These are phyloP conservation scores for Calcarius ornatus DNA, from an alignment of 2,113 vertebrate species.

Conservation along the genomic window DNA sequence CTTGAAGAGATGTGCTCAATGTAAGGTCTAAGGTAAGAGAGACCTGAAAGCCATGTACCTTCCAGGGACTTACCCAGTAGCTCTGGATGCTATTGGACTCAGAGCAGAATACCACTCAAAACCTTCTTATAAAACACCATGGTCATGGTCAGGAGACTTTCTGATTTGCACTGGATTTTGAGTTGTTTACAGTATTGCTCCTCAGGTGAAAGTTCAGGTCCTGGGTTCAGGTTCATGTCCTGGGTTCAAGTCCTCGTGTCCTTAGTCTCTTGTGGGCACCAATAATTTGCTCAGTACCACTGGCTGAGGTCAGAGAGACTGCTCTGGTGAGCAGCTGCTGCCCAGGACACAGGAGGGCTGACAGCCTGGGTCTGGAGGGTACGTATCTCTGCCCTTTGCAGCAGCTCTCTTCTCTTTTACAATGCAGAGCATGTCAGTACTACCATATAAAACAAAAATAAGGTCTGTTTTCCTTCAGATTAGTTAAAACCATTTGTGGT, in stretches of 20 bases:
- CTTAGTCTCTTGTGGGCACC: background rate
- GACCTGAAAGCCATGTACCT: background rate
- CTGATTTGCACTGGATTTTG: background rate
- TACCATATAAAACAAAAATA: background rate
- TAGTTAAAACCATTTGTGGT: background rate
- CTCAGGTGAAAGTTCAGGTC: background rate
- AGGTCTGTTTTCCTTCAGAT: background rate
- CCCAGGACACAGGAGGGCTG: background rate
- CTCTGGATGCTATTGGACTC: background rate
- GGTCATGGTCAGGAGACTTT: background rate
- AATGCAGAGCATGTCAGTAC: background rate
- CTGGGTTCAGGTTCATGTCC: background rate
- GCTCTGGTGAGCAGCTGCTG: background rate
- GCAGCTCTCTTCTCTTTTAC: background rate
- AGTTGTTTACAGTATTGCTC: background rate
- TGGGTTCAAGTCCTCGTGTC: background rate
- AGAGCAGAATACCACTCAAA: background rate
- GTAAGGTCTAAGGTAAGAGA: background rate
- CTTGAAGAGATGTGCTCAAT: background rate
- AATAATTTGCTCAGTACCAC: background rate
- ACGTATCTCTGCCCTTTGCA: background rate
- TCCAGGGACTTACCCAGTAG: background rate
- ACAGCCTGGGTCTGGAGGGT: background rate
- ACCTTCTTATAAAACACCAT: background rate
- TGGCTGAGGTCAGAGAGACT: background rate